Evolutionary conservation across 1,140 invertebrate genomes (phyloP).

Genomic region (Olivierus martensii): DNA sequence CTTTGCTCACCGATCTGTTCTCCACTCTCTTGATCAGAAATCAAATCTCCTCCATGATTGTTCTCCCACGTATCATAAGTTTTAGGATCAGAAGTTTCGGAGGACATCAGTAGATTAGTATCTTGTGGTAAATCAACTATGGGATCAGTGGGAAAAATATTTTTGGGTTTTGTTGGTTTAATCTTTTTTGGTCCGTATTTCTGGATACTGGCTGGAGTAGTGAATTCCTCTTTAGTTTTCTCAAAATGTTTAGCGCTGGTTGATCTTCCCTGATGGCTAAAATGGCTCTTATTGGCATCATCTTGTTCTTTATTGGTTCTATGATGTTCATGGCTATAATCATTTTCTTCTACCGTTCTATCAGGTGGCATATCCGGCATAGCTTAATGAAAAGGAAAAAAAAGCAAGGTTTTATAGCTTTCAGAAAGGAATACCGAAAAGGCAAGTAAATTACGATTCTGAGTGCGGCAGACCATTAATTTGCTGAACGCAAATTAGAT

Average conservation of each 20-base stretch:
- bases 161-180: not conserved
- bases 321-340: not conserved
- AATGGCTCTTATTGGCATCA: not conserved
- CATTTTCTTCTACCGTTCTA: not conserved
- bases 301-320: not conserved
- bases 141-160: not conserved
- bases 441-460: too few relatives aligned
- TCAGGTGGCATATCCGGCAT: not conserved
- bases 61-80: conserved; percentile 4
- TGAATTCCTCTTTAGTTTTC: not conserved
- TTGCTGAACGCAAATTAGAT: too few relatives aligned
- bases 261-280: not conserved
- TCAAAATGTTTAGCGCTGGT: not conserved
- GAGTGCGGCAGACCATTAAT: too few relatives aligned
- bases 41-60: conserved; percentile 3
- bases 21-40: conserved; percentile 10
- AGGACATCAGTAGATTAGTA: not conserved
- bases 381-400: too few relatives aligned
- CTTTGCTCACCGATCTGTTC: conserved; percentile 5
- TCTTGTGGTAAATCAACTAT: too few relatives aligned
- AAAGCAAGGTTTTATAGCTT: too few relatives aligned
- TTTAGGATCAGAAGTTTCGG: not conserved
- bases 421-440: too few relatives aligned
- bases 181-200: not conserved
- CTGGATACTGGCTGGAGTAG: not conserved